These are phyloP conservation scores for Temnopleurus reevesii DNA, from an alignment of 53 echinoderm and acorn worm species.

Conservation along the genomic window DNA sequence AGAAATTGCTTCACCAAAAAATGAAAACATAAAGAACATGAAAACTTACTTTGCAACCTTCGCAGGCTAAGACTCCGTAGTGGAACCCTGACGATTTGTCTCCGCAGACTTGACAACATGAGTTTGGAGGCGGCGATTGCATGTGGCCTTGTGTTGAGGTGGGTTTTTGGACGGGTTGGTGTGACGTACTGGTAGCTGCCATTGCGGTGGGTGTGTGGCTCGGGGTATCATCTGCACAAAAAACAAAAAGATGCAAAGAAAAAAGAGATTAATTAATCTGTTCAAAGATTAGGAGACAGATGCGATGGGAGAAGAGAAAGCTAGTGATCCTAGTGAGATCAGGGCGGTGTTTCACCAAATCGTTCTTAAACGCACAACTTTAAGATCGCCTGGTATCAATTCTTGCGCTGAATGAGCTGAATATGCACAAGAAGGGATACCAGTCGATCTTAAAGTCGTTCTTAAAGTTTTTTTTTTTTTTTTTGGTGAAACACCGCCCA, in stretches of 20 bases:
- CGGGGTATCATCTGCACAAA: conserved; percentile 57
- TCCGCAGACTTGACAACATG: conserved; percentile 91
- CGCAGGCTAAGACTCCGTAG: conserved; percentile 97
- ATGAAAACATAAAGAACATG: too few species aligned
- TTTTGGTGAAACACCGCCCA: too few species aligned
- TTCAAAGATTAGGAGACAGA: not conserved
- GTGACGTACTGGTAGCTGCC: conserved; percentile 79
- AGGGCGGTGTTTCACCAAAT: too few species aligned
- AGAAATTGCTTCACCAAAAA: too few species aligned
- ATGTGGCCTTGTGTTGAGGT: conserved; percentile 77
- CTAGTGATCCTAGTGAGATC: not conserved
- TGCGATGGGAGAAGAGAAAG: not conserved
- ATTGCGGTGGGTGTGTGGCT: conserved; percentile 69
- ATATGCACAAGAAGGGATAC: too few species aligned
- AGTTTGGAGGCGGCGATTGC: conserved; percentile 79
- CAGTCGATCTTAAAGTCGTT: too few species aligned
- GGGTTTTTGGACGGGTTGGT: conserved; percentile 85
- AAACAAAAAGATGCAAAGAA: not conserved
- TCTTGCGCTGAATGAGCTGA: too few species aligned
- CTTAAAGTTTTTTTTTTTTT: too few species aligned
- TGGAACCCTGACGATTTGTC: conserved; percentile 99
- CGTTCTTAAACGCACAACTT: too few species aligned
- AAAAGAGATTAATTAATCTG: not conserved
- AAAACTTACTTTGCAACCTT: conserved; percentile 91
- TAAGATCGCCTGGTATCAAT: too few species aligned